A percentile compares a stretch with the other conserved stretches of the same genome.
Evolutionary conservation across 2,113 vertebrate genomes (phyloP).

Genomic region (Hemibagrus wyckioides): DNA sequence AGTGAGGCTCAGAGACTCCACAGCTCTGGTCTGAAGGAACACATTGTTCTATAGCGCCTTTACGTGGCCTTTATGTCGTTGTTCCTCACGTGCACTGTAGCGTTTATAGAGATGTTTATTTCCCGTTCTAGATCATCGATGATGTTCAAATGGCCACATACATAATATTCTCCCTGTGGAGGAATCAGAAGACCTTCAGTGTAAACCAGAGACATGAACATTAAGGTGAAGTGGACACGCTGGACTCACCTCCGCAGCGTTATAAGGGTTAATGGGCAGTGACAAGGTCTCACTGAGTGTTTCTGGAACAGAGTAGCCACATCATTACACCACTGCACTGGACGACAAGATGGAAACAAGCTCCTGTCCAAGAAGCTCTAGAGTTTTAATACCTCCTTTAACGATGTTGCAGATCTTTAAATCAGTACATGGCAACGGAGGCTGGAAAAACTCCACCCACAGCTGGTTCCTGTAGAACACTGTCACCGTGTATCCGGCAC

Average conservation of each 20-base stretch:
- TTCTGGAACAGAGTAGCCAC: conserved; percentile 22
- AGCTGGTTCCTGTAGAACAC: background rate
- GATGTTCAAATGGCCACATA: background rate
- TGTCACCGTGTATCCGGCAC: background rate
- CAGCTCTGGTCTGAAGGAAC: background rate
- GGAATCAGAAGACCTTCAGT: background rate
- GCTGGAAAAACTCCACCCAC: conserved; percentile 17
- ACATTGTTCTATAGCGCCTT: background rate
- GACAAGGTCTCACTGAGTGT: background rate
- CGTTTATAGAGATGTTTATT: background rate
- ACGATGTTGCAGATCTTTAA: conserved; percentile 41
- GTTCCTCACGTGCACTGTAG: background rate
- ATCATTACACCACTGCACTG: background rate
- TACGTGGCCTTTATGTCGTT: background rate
- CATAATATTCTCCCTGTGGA: background rate
- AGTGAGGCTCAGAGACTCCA: background rate
- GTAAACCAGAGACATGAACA: background rate
- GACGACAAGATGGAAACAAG: background rate
- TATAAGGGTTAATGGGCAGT: background rate
- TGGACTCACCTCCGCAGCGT: background rate
- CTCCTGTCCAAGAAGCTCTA: background rate
- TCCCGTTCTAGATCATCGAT: background rate
- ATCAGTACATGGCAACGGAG: background rate
- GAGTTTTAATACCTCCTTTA: conserved; percentile 45
- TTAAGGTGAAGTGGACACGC: too few species aligned